A percentile compares a stretch with the other conserved stretches of the same genome.
Evolutionary conservation across 2,113 vertebrate genomes (phyloP).

Genomic region (Pycnonotus jocosus): DNA sequence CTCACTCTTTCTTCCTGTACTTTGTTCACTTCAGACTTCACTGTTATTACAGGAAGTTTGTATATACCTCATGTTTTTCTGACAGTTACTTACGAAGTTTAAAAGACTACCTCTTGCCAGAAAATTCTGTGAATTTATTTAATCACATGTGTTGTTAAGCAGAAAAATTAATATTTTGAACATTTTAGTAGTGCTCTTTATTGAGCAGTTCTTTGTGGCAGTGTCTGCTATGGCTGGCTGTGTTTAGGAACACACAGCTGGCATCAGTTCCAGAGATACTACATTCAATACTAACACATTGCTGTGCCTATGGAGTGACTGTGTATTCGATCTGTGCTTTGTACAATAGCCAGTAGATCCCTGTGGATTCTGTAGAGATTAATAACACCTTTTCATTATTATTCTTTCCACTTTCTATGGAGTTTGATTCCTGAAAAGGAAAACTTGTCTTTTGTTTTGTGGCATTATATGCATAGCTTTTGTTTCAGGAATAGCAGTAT

Average conservation of each 20-base stretch:
- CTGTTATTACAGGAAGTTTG: neutral
- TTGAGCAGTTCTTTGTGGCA: neutral
- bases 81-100: neutral
- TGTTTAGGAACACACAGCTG: neutral
- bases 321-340: neutral
- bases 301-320: neutral
- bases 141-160: neutral
- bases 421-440: neutral
- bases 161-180: neutral
- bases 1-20: neutral
- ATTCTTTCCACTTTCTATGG: neutral
- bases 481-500: neutral
- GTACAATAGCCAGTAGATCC: neutral
- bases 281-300: rapidly evolving
- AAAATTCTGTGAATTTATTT: neutral
- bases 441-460: neutral
- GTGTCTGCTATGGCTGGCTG: neutral
- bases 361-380: neutral
- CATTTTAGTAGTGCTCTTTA: neutral
- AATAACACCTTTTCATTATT: neutral
- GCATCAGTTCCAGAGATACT: neutral
- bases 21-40: neutral
- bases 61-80: neutral
- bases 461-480: neutral
- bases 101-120: neutral